Evolutionary conservation across 2,888 invertebrate species (phyloP).

Genomic region (Anthrax anthrax): DNA sequence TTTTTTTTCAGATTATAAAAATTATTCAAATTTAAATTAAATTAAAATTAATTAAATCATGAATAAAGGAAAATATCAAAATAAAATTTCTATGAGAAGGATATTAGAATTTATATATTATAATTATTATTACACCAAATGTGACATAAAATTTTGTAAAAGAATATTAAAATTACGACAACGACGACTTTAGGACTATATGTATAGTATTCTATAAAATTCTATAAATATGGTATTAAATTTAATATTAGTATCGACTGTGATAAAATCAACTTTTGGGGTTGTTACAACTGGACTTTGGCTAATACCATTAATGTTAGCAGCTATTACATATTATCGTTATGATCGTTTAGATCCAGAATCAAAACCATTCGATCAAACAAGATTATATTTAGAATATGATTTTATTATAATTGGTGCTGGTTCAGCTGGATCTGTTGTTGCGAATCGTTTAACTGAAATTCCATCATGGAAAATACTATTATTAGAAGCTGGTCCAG

Average conservation of each 20-base stretch:
- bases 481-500: constrained; percentile 70
- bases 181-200: too few species aligned
- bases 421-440: constrained; percentile 80
- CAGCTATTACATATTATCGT: constrained; percentile 65
- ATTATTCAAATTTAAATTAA: too few species aligned
- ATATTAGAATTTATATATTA: too few species aligned
- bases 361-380: constrained; percentile 54
- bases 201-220: neutral
- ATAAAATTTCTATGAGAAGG: too few species aligned
- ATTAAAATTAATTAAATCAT: too few species aligned
- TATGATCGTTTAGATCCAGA: constrained; percentile 73
- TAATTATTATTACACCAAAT: too few species aligned
- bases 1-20: too few species aligned
- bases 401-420: constrained; percentile 76
- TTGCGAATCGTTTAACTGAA: constrained; percentile 69
- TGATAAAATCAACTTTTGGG: constrained; percentile 57
- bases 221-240: constrained; percentile 49
- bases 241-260: constrained; percentile 60
- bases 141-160: neutral
- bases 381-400: constrained; percentile 55
- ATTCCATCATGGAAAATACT: constrained; percentile 61
- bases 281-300: constrained; percentile 64
- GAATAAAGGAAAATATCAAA: too few species aligned
- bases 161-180: too few species aligned
- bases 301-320: constrained; percentile 69